Evolutionary conservation across 35 echinoderm and acorn worm species (phyloP).

Genomic region (Acanthaster planci): DNA sequence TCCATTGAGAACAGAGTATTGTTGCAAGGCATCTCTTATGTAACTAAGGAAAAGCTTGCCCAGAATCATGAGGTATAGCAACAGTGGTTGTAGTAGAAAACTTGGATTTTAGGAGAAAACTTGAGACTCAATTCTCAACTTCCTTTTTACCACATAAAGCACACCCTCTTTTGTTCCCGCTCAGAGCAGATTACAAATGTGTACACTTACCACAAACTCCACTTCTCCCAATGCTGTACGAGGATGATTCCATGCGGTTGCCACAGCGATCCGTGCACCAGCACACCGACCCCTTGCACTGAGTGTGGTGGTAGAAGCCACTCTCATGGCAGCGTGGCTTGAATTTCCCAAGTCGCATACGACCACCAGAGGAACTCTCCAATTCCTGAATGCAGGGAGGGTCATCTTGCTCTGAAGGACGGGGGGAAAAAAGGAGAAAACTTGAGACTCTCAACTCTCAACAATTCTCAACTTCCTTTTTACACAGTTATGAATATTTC

Average conservation of each 20-base stretch:
- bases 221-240: slow-evolving; percentile 3
- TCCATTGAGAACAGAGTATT: no score
- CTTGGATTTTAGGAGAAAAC: no score
- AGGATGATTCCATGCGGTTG: slow-evolving; percentile 16
- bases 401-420: neutral
- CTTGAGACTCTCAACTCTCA: neutral
- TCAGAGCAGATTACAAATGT: no score
- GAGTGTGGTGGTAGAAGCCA: slow-evolving; percentile 50
- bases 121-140: no score
- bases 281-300: slow-evolving; percentile 34
- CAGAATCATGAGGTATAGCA: no score
- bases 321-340: slow-evolving; percentile 13
- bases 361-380: neutral
- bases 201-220: slow-evolving; percentile 38
- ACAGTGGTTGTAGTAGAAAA: no score
- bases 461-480: neutral
- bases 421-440: no score
- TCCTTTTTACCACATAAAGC: no score
- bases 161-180: no score
- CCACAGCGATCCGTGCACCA: slow-evolving; percentile 63
- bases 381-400: slow-evolving; percentile 10
- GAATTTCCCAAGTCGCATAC: neutral
- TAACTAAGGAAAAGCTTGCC: no score
- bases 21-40: no score
- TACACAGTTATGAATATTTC: no score